Evolutionary conservation across 2,113 vertebrate species (phyloP).

Genomic region (Azemiops feae): DNA sequence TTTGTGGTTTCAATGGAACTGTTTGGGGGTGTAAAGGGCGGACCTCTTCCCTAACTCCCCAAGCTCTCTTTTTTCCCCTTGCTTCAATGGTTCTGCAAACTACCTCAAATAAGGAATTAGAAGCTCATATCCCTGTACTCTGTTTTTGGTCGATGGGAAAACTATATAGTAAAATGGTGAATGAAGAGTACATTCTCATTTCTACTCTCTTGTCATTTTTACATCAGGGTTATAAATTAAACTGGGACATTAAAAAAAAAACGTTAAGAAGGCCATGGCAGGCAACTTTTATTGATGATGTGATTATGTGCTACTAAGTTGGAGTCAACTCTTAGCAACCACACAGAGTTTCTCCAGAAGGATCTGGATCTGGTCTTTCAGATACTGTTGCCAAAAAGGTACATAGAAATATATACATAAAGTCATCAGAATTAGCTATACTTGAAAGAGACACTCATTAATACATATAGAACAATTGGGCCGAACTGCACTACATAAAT

Average conservation of each 20-base stretch:
- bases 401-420: not conserved
- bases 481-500: not conserved
- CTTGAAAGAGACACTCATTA: not conserved
- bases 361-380: not conserved
- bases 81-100: not conserved
- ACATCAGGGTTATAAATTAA: not conserved
- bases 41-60: not conserved
- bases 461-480: not conserved
- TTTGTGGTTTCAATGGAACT: not conserved
- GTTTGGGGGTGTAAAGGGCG: not conserved
- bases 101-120: not conserved
- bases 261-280: not conserved
- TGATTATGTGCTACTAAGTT: not conserved
- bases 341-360: not conserved
- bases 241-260: not conserved
- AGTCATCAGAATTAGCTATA: not conserved
- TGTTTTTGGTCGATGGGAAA: not conserved
- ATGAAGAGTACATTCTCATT: not conserved
- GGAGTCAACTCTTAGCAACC: not conserved
- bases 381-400: not conserved
- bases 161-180: not conserved
- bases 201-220: not conserved
- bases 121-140: not conserved
- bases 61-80: not conserved
- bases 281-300: not conserved